Conservation (phyloP, 2,888 invertebrate species). For the Microdon myrmicae region DNA sequence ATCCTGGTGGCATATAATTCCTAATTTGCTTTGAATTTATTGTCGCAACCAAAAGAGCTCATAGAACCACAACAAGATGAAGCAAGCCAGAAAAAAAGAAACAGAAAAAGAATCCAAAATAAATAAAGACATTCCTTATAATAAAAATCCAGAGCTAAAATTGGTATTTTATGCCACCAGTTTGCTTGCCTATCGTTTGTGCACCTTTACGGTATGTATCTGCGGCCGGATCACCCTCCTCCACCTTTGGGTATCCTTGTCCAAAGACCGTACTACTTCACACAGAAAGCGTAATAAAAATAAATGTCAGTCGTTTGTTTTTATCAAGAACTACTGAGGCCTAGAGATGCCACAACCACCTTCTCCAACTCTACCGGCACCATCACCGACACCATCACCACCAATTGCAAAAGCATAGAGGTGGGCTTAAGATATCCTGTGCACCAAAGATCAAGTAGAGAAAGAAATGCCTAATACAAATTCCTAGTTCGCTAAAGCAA, state of each 20-base stretch:
- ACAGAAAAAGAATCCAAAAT: conserved; percentile 50
- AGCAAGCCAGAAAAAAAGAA: conserved; percentile 19
- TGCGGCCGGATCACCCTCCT: conserved; percentile 9
- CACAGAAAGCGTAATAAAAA: conserved; percentile 65
- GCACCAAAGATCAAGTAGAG: conserved; percentile 17
- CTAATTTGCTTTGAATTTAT: conserved; percentile 66
- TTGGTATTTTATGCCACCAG: conserved; percentile 46
- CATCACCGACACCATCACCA: background rate
- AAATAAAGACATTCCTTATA: conserved; percentile 67
- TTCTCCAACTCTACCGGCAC: conserved; percentile 4
- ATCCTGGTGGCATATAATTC: conserved; percentile 64
- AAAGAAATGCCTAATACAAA: conserved; percentile 11
- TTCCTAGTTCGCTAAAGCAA: conserved; percentile 40
- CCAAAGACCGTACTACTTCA: conserved; percentile 29
- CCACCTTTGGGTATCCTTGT: conserved; percentile 6
- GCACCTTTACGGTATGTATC: conserved; percentile 35
- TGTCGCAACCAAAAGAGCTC: conserved; percentile 51
- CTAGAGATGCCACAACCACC: conserved; percentile 36
- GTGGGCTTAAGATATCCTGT: conserved; percentile 9
- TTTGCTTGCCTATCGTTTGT: conserved; percentile 34
- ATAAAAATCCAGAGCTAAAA: conserved; percentile 62
- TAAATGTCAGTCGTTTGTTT: conserved; percentile 68
- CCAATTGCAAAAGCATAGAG: background rate
- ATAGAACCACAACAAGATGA: conserved; percentile 8
- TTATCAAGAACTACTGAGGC: conserved; percentile 59